Conservation (phyloP, 2,113 vertebrate species). For the Rostratula benghalensis region DNA sequence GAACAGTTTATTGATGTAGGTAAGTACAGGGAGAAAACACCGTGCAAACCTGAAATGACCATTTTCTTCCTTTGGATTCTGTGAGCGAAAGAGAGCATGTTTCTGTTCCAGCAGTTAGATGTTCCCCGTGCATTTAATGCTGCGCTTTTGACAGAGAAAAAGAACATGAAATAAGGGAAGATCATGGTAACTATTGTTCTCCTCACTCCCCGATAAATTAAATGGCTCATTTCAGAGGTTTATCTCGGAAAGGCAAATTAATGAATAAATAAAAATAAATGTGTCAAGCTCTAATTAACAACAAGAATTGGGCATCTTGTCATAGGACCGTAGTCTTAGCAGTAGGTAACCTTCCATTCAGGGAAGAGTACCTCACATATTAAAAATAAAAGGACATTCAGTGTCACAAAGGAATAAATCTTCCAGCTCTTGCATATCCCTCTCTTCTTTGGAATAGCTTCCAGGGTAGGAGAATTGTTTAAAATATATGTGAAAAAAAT, state of each 20-base stretch:
- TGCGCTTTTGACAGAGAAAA: conserved; percentile 22
- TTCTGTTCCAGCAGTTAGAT: neutral
- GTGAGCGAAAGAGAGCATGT: neutral
- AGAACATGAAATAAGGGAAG: conserved; percentile 45
- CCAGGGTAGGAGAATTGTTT: neutral
- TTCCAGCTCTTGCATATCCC: neutral
- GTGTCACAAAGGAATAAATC: conserved; percentile 58
- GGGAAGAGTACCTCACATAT: conserved; percentile 8
- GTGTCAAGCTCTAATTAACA: conserved; percentile 70
- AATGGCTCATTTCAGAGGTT: conserved; percentile 64
- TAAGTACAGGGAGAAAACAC: neutral
- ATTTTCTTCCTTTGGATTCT: neutral
- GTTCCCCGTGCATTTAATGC: neutral
- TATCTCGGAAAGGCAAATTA: conserved; percentile 39
- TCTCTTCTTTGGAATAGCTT: conserved; percentile 12
- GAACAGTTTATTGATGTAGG: neutral
- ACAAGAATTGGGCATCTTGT: conserved; percentile 56
- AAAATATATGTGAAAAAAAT: conserved; percentile 30
- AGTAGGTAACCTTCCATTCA: conserved; percentile 56
- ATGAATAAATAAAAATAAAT: conserved; percentile 75
- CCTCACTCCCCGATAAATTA: conserved; percentile 46
- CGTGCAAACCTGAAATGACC: neutral
- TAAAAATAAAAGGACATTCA: conserved; percentile 52
- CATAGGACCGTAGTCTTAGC: conserved; percentile 40
- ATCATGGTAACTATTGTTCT: conserved; percentile 55